Base-by-base conservation (phyloP, 2,113 vertebrate species). In the Centropus bengalensis region DNA sequence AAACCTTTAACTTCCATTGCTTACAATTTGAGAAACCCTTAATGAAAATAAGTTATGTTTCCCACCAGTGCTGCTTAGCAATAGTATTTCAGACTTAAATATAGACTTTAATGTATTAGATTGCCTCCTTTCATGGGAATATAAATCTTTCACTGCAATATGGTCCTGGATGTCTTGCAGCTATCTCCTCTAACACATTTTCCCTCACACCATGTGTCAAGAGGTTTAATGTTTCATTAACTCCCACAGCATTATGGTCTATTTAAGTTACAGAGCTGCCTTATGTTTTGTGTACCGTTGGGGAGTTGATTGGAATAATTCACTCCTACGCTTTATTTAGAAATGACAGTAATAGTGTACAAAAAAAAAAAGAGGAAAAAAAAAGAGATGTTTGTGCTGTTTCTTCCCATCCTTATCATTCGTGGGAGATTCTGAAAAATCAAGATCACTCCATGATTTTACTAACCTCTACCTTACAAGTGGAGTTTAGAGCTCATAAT, bases 181-280 rank as follows among this genome's bases (percentile, higher is more conserved):
- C 91, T 97, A 95, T 96, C 95, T 96, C 85, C 79, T 95, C 73
- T 91, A 96, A 86, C 91, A 93, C 90, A 91, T 93, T 96, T 95
- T 91, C 87, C 73, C 69, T 96, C 91, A 94, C 88, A 90, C 86
- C 86, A 84, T 92, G 92, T 96, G 96, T 96, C 96, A 96, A 95
- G 88, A 93, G 93, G 96, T 96, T 93, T 94, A 95, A 94, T 96
- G 94, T 95, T 96, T 96, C 94, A 96, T 96, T 96, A 96, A 93
- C 92, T 95, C 91, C 93, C 86, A 64, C 91, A 85, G 81, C 88
- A 94, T 92, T 94, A 82, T 70, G 85, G 91, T 94, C 90, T 95
- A 80, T 96, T 93, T 96, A 95, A 95, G 95, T 85, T 93, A 81
- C 88, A 87, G 94, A 85, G 82, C 92, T 88, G 91, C 92, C 93